Base-by-base conservation (phyloP, 2,888 invertebrate genomes). In the Mactromeris polynyma region DNA sequence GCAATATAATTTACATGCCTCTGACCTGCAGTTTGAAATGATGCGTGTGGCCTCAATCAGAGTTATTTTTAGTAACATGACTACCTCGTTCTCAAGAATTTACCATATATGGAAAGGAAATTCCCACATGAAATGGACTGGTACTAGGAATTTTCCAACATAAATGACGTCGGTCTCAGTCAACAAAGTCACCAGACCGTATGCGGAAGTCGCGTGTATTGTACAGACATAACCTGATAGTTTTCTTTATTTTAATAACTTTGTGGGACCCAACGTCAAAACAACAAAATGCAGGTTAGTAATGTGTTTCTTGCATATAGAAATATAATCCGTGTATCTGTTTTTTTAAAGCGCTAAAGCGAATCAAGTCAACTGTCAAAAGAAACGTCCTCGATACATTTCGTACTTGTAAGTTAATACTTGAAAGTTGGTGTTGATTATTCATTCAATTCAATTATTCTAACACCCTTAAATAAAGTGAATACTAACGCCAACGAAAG, bases 71-170 rank as follows among this genome's bases (percentile, higher is more conserved):
- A 83, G 83, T 42, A 83, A 40, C 40, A 83, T 83, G 83, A 83
- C 83, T 73, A 40, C 84, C 78, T 54, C 54, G 51, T 78, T 78
- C 21, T 78, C 33, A 78, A 31, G 9, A 38, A 54, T 78, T 77
- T 81, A 31, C 90, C 88, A 73, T 79, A 88, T 90, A 83, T 79
- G 90, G 88, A 36, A 31, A 73, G 84, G 82, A 79, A 83, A 83
- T 31, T 87, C 83, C 83, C 73, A 73, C 26, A 36, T 17, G 17
- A 33, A 73, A 33, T 73, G 36, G 79, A 42, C 42, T 79, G 42
- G 79, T 40, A 42, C 79, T 79, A 31, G 26, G 19, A 46, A 4
- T 40, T 42, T 79, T 19, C 26, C 4, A 33, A 40, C n/a, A 14
- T 79, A 38, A n/a, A 79, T 3, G n/a, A 46, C 26, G n/a, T 79